Evolutionary conservation across 1,140 invertebrate species (phyloP).

Genomic region (Hestina assimilis): DNA sequence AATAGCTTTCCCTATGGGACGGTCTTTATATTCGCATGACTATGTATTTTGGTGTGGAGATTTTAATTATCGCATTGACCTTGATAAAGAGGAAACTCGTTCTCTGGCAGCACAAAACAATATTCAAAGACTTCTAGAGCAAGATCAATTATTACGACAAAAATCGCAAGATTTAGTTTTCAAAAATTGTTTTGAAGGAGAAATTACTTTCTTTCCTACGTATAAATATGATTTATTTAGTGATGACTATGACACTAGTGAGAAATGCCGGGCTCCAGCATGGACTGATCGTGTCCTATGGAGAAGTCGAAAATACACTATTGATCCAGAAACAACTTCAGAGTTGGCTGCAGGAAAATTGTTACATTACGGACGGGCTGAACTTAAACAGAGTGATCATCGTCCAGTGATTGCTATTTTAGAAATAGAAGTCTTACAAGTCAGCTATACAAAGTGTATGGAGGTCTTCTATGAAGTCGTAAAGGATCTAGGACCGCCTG

Average conservation of each 20-base stretch:
- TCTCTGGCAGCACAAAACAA: constrained; percentile 89
- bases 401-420: constrained; percentile 94
- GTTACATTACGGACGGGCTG: constrained; percentile 93
- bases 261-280: constrained; percentile 97
- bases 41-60: constrained; percentile 99
- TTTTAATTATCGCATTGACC: constrained; percentile 99
- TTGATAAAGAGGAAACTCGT: constrained; percentile 97
- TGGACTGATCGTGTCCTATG: constrained; percentile 99
- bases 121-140: constrained; percentile 86
- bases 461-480: constrained; percentile 92
- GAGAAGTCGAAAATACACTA: constrained; percentile 86
- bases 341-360: constrained; percentile 89
- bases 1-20: constrained; percentile 95
- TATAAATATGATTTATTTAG: constrained; percentile 99
- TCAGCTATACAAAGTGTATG: constrained; percentile 86
- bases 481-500: constrained; percentile 92
- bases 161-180: constrained; percentile 93
- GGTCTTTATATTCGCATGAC: constrained; percentile 96
- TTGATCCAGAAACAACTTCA: constrained; percentile 81
- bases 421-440: constrained; percentile 90
- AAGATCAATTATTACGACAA: constrained; percentile 94
- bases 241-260: constrained; percentile 99
- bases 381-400: constrained; percentile 99
- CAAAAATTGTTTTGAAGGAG: constrained; percentile 95
- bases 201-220: constrained; percentile 95